A percentile compares a stretch with the other conserved stretches of the same genome.
These are phyloP conservation scores for Natrix natrix DNA, from an alignment of 2,797 vertebrate species.

Conservation along the genomic window DNA sequence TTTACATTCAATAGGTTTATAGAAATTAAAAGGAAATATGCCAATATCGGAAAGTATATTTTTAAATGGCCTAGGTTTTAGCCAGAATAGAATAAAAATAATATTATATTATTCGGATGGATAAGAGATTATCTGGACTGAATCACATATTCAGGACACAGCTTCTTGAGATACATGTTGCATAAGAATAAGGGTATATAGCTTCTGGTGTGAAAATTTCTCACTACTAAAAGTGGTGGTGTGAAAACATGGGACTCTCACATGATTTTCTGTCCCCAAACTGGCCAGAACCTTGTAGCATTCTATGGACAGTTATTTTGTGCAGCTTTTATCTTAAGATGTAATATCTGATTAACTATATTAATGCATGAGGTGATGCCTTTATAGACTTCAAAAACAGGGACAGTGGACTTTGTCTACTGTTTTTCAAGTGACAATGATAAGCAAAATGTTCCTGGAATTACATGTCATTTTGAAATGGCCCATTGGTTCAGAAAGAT, in stretches of 20 bases:
- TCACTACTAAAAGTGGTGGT: neutral
- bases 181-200: too few species aligned
- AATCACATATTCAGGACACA: neutral
- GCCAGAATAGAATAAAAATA: neutral
- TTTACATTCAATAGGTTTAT: neutral
- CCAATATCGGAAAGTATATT: neutral
- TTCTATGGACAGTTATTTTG: neutral
- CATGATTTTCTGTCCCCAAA: neutral
- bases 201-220: neutral
- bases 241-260: neutral
- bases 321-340: neutral
- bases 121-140: neutral
- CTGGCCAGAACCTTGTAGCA: neutral
- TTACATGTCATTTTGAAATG: slow-evolving; percentile 13
- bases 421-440: slow-evolving; percentile 16
- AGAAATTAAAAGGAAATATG: neutral
- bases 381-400: neutral
- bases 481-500: neutral
- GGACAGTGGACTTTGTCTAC: slow-evolving; percentile 2
- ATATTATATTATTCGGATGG: neutral
- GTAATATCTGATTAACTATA: slow-evolving; percentile 1
- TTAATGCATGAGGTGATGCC: neutral
- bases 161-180: neutral
- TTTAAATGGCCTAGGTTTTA: neutral
- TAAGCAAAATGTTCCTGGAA: neutral